Conservation (phyloP, 1,140 invertebrate species). For the Apis laboriosa region DNA sequence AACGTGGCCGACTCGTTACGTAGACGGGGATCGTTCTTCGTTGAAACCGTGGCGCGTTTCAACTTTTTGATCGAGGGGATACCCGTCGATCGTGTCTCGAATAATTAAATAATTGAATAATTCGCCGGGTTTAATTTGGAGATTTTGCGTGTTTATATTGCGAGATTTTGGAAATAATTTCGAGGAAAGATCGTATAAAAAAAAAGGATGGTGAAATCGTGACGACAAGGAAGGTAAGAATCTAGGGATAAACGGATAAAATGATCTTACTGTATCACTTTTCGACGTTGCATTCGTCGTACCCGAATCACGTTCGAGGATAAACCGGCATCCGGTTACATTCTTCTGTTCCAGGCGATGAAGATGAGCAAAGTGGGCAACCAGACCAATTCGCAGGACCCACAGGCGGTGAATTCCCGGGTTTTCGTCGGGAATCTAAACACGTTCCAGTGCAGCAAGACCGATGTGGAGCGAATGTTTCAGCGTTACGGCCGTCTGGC, state of each 20-base stretch:
- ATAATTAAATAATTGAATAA: too few relatives aligned
- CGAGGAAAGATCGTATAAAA: too few relatives aligned
- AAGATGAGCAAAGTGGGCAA: slow-evolving; percentile 93
- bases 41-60: too few relatives aligned
- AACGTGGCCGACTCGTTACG: too few relatives aligned
- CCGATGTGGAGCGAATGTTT: slow-evolving; percentile 93
- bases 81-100: too few relatives aligned
- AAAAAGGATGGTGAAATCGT: too few relatives aligned
- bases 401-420: slow-evolving; percentile 92
- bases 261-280: slow-evolving; percentile 32
- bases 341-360: slow-evolving; percentile 80
- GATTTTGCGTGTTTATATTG: too few relatives aligned
- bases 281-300: slow-evolving; percentile 14
- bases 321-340: slow-evolving; percentile 40
- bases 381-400: slow-evolving; percentile 93
- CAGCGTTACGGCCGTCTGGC: slow-evolving; percentile 91
- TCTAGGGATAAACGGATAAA: background rate
- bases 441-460: slow-evolving; percentile 93
- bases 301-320: slow-evolving; percentile 38
- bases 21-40: too few relatives aligned
- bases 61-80: too few relatives aligned
- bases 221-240: too few relatives aligned
- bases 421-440: slow-evolving; percentile 95
- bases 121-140: too few relatives aligned
- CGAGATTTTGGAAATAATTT: too few relatives aligned